phyloP scores from a whole-genome alignment of 2,797 vertebrate genomes.

The Cyprinodon diabolis region DNA sequence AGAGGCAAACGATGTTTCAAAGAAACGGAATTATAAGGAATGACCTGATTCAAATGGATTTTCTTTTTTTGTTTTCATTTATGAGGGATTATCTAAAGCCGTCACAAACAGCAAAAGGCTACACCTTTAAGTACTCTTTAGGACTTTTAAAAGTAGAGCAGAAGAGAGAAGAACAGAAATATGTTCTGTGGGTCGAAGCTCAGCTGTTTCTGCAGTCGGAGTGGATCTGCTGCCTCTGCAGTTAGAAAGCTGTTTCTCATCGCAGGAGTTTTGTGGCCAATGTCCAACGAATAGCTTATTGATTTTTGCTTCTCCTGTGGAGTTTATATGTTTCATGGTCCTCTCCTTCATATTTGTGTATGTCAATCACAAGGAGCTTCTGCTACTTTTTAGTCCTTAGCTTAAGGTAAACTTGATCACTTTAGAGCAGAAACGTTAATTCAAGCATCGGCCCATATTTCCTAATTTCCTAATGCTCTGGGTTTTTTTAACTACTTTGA shows the following conservation, averaged over 20 bases:
- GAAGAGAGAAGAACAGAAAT: background rate
- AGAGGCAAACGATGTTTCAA: too few species aligned
- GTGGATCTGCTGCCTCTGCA: constrained; percentile 42
- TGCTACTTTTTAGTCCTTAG: constrained; percentile 5
- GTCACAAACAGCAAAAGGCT: too few species aligned
- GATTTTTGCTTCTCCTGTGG: constrained; percentile 45
- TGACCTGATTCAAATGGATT: too few species aligned
- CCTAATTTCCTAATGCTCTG: background rate
- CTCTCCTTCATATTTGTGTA: background rate
- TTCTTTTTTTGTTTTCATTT: too few species aligned
- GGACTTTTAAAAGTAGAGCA: background rate
- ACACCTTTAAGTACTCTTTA: background rate
- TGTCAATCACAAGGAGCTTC: background rate
- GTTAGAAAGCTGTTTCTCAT: constrained; percentile 42
- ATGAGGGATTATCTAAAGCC: too few species aligned
- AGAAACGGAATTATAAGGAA: too few species aligned
- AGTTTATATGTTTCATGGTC: constrained; percentile 42
- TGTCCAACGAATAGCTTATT: constrained; percentile 61
- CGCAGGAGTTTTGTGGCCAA: constrained; percentile 30
- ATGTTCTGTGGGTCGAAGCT: background rate
- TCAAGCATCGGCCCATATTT: background rate
- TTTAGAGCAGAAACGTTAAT: background rate
- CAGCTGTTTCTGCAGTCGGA: background rate
- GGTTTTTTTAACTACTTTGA: constrained; percentile 33
- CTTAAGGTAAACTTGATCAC: background rate